Conservation (phyloP, 2,888 invertebrate species). For the Parapristionchus giblindavisi region DNA sequence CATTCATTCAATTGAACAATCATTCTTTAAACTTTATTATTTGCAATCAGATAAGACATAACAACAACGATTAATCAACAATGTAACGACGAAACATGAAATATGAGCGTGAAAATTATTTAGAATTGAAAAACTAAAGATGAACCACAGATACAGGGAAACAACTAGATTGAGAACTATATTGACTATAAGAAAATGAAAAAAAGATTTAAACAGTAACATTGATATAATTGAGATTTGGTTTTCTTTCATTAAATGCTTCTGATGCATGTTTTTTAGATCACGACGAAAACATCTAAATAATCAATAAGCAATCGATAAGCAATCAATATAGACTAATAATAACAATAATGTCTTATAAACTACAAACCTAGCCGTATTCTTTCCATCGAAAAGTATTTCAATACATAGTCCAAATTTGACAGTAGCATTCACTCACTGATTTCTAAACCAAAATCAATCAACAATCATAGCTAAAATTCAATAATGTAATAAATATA, state of each 20-base stretch:
- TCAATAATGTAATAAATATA: background rate
- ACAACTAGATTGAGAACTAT: too few relatives aligned
- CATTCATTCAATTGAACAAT: too few relatives aligned
- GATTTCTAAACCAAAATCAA: background rate
- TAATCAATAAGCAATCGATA: too few relatives aligned
- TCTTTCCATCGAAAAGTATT: slow-evolving; percentile 30
- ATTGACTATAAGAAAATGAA: too few relatives aligned
- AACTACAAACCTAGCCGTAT: slow-evolving; percentile 23
- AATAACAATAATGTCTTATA: background rate
- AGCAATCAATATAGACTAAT: background rate
- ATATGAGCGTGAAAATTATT: too few relatives aligned
- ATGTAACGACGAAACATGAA: too few relatives aligned
- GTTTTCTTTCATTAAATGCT: slow-evolving; percentile 5
- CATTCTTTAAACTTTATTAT: too few relatives aligned
- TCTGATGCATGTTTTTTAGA: slow-evolving; percentile 4
- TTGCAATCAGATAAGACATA: too few relatives aligned
- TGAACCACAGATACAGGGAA: too few relatives aligned
- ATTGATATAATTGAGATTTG: background rate
- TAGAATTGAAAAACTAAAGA: too few relatives aligned
- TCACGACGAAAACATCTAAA: slow-evolving; percentile 26
- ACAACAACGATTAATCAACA: too few relatives aligned
- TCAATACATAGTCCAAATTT: slow-evolving; percentile 9
- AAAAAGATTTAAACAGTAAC: slow-evolving; percentile 4
- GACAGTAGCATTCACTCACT: background rate
- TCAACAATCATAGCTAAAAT: background rate